Base-by-base conservation (phyloP, 2,888 invertebrate species). In the Tuberolachnus salignus region DNA sequence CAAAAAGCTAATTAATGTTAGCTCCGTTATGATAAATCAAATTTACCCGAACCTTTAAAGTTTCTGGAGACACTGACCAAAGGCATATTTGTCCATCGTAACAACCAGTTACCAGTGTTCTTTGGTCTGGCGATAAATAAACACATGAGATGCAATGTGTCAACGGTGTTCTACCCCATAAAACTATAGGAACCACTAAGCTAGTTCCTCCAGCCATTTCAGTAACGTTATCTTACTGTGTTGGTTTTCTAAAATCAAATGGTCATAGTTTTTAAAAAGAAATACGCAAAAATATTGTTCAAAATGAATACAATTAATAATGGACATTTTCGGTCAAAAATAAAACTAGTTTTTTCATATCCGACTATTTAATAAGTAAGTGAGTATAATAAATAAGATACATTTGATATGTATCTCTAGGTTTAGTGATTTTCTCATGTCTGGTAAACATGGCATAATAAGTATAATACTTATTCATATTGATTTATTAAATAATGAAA, bases 31-130 rank as follows among this genome's bases (percentile, higher is more conserved):
- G 63, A 19, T 26, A 10, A 46, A 10, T 34, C 13, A 23, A 10
- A 13, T 42, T 66, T 26, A 61, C 51, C 23, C 74, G 83, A 84
- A 88, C 89, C 86, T 94, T 92, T 81, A 95, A 85, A 0, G 91
- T 91, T 82, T 91, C 91, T 0, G 94, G 92, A 83, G 94, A 92
- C 57, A 94, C 91, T 86, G 93, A 91, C 98, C 98, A 99, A 71
- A 98, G 89, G 85, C 97, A 96, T 83, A 99, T 94, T 86, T 98
- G 98, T 9, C 98, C 99, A 87, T 99, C 98, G 84, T 97, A 95
- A 86, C 97, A 97, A 49, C 98, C 98, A 3, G 98, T 98, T 66
- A 97, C 94, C 66, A 99, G 88, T 13, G 95, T 95, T 85, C 91
- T 92, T 86, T 96, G 94, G 87, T 98, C 97, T 81, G 92, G 90